Evolutionary conservation across 2,113 vertebrate species (phyloP).

Genomic region (Chloroceryle aenea): DNA sequence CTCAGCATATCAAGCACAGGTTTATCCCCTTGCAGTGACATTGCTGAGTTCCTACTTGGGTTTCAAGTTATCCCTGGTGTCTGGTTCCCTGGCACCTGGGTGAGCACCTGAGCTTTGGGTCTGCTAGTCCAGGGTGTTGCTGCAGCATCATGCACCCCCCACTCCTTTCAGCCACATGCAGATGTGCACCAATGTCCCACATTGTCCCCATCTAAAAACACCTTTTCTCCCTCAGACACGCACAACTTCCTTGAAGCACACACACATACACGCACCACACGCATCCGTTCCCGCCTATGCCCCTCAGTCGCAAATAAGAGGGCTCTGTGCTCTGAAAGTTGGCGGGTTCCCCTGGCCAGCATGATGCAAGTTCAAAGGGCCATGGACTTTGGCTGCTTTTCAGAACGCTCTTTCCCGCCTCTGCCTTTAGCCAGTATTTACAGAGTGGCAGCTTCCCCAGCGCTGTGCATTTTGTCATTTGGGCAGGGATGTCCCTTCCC

Average conservation of each 20-base stretch:
- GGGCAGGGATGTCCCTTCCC: background rate
- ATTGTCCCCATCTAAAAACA: background rate
- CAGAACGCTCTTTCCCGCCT: background rate
- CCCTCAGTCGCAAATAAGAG: background rate
- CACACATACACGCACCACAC: background rate
- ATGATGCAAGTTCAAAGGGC: background rate
- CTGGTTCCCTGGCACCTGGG: background rate
- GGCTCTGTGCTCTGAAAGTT: background rate
- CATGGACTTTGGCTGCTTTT: background rate
- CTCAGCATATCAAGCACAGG: rapidly evolving
- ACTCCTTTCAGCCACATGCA: background rate
- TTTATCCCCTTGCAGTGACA: background rate
- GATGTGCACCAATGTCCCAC: too few relatives aligned
- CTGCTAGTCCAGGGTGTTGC: background rate
- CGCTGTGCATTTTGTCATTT: background rate
- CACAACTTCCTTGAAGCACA: rapidly evolving
- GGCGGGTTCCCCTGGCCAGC: background rate
- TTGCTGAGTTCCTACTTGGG: background rate
- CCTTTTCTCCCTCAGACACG: rapidly evolving
- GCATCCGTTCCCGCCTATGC: background rate
- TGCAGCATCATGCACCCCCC: rapidly evolving
- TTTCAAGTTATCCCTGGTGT: background rate
- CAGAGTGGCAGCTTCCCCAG: rapidly evolving
- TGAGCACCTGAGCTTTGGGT: background rate
- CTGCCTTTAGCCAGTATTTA: background rate